phyloP scores from a whole-genome alignment of 92 coral and sea anemone genomes.

The Pocillopora meandrina region DNA sequence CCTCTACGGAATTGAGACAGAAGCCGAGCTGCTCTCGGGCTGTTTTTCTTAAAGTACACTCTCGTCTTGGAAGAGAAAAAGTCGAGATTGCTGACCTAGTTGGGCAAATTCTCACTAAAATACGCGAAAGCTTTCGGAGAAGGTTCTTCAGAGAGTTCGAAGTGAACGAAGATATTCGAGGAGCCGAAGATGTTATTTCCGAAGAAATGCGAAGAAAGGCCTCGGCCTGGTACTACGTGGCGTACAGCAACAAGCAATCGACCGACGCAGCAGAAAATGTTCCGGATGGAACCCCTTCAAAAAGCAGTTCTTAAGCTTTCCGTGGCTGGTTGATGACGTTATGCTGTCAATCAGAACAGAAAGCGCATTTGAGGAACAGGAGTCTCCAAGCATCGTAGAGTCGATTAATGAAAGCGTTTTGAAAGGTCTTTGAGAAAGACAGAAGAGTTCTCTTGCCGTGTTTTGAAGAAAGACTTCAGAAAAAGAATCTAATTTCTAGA shows the following conservation, averaged over 20 bases:
- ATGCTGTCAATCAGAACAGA: conserved; percentile 61
- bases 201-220: conserved; percentile 82
- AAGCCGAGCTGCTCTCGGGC: conserved; percentile 87
- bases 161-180: conserved; percentile 50
- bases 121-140: conserved; percentile 70
- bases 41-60: conserved; percentile 86
- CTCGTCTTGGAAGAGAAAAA: conserved; percentile 88
- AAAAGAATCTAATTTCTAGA: conserved; percentile 33
- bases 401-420: conserved; percentile 62
- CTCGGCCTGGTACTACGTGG: conserved; percentile 91
- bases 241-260: conserved; percentile 54
- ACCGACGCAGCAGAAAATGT: conserved; percentile 17
- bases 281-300: conserved; percentile 29
- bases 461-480: conserved; percentile 66
- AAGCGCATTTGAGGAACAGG: conserved; percentile 25
- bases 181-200: conserved; percentile 32
- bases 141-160: conserved; percentile 87
- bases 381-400: conserved; percentile 32
- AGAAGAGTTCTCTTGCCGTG: conserved; percentile 46
- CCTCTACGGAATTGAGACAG: conserved; percentile 86
- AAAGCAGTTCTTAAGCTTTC: conserved; percentile 89
- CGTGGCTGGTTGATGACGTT: conserved; percentile 98
- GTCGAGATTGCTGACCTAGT: conserved; percentile 88
- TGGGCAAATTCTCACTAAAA: conserved; percentile 54
- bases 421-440: conserved; percentile 50